Evolutionary conservation across 1,140 invertebrate genomes (phyloP).

Genomic region (Lamellibrachia luymesi): DNA sequence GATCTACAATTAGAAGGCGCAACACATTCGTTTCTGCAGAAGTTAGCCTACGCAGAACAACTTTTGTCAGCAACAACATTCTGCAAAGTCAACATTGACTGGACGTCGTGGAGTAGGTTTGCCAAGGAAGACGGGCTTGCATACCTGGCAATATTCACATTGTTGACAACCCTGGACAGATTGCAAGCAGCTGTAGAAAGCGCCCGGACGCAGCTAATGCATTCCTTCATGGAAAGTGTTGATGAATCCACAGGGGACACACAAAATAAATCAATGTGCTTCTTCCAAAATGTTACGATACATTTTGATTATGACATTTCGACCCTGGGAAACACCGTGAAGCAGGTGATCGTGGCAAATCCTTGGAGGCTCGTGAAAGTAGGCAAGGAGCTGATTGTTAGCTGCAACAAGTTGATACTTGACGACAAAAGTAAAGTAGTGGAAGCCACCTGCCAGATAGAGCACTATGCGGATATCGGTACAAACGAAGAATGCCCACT

Average conservation of each 20-base stretch:
- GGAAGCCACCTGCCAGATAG: not conserved
- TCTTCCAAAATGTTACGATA: not conserved
- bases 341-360: not conserved
- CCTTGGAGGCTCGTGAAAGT: not conserved
- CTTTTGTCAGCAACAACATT: not conserved
- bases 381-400: not conserved
- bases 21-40: not conserved
- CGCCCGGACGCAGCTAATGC: not conserved
- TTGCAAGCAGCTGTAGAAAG: not conserved
- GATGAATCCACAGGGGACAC: not conserved
- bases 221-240: not conserved
- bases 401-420: not conserved
- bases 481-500: slow-evolving; percentile 1
- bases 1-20: not conserved
- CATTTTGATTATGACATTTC: not conserved
- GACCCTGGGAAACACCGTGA: not conserved
- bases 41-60: not conserved
- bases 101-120: not conserved
- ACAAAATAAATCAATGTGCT: not conserved
- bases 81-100: not conserved
- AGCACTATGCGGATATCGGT: not conserved
- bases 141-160: not conserved
- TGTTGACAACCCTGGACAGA: not conserved
- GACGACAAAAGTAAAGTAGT: not conserved
- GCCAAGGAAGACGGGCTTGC: not conserved